Conservation (phyloP, 2,113 vertebrate genomes). For the Carettochelys insculpta region DNA sequence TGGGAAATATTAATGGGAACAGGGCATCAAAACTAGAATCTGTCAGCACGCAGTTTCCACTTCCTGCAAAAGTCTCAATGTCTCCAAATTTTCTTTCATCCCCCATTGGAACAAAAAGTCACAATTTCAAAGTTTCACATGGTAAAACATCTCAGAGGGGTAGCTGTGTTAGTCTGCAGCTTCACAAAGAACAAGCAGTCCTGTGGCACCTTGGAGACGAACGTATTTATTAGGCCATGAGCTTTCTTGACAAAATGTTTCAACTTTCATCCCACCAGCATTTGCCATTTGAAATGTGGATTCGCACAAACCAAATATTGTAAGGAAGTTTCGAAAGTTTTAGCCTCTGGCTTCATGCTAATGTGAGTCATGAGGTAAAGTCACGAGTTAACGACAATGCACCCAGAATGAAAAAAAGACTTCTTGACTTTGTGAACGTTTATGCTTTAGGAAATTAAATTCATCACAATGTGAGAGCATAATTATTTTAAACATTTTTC, state of each 20-base stretch:
- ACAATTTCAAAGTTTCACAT: not conserved
- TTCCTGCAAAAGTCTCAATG: not conserved
- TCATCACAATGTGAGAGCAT: slow-evolving; percentile 67
- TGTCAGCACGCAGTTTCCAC: not conserved
- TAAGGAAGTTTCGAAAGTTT: slow-evolving; percentile 42
- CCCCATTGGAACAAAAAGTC: not conserved
- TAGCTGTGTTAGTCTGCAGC: too few species aligned
- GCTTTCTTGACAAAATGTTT: not conserved
- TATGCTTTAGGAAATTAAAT: slow-evolving; percentile 67
- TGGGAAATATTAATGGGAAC: not conserved
- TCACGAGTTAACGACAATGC: slow-evolving; percentile 21
- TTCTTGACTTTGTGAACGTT: slow-evolving; percentile 56
- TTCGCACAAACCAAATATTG: slow-evolving; percentile 58
- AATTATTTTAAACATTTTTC: slow-evolving; percentile 68
- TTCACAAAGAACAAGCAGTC: too few species aligned
- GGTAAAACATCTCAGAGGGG: not conserved
- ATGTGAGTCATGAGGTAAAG: slow-evolving; percentile 45
- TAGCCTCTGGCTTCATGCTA: slow-evolving; percentile 36
- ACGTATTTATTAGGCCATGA: too few species aligned
- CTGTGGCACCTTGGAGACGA: too few species aligned
- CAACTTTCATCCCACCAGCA: not conserved
- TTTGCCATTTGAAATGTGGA: slow-evolving; percentile 17
- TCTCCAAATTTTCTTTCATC: not conserved
- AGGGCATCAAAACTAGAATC: not conserved
- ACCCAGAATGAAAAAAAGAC: slow-evolving; percentile 9